Evolutionary conservation across 2,797 vertebrate species (phyloP), one percentile per base, ranked within the genome.

Genomic region (Diplodus puntazzo): DNA sequence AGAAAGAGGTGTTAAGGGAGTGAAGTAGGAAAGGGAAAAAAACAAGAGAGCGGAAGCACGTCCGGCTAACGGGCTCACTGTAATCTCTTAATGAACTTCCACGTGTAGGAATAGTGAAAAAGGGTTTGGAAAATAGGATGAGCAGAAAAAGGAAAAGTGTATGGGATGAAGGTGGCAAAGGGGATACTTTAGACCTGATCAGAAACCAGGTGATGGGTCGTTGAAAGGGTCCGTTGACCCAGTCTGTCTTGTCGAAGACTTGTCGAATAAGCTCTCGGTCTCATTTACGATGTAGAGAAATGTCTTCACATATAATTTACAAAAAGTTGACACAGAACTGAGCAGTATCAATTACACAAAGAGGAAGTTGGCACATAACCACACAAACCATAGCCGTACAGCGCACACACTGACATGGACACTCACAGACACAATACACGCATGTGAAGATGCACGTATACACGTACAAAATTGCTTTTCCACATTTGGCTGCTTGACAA

Each of bases 31-130:
- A 60, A 45, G 64, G 42, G 23, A 59, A 34, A 49, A 25, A 13
- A 55, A 39, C 66, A 77, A 62, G 54, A n/a, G 6, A 50, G 48
- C 0, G 3, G 75, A 75, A 34, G 73, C 79, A 86, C 11, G 13
- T 89, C 88, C 14, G 1, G 21, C 78, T 88, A 84, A 87, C 55
- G 43, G 82, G 84, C 83, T 94, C 81, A 88, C 68, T 66, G 64
- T 94, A 94, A 93, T 90, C 93, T 84, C 87, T 84, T 95, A 91
- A 93, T 89, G 81, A 88, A 93, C 89, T 82, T 92, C 62, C 85
- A 79, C 34, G 17, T 80, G 84, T 67, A 83, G 65, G 79, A 88
- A 90, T 83, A 68, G 49, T 57, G 53, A 86, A 90, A 87, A 89
- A 50, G 58, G 64, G 62, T 48, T 69, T 46, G 18, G 68, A 75